Percentiles rank a stretch among this genome's conserved stretches.
phyloP scores from a whole-genome alignment of 2,113 vertebrate genomes.

The Proterorhinus semilunaris region DNA sequence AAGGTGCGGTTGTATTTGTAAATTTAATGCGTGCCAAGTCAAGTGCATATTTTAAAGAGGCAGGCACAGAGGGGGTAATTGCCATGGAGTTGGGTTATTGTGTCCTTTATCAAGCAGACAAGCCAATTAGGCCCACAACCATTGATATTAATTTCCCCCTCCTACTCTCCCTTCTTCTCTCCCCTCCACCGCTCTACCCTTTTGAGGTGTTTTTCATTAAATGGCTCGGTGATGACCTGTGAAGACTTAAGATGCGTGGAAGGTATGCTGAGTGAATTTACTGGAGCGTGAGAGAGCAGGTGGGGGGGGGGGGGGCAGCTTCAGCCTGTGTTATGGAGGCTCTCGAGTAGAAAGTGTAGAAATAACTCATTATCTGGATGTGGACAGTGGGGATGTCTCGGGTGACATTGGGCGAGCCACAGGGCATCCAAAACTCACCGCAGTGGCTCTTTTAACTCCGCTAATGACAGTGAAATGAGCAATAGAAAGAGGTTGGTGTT shows the following conservation, averaged over 20 bases:
- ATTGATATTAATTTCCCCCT: conserved; percentile 65
- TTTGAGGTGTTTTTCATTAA: conserved; percentile 62
- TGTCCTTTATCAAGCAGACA: conserved; percentile 68
- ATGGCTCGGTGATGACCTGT: conserved; percentile 61
- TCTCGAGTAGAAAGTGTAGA: conserved; percentile 59
- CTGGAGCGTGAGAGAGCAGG: conserved; percentile 40
- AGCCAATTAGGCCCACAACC: conserved; percentile 63
- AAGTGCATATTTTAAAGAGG: conserved; percentile 21
- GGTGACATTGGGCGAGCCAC: conserved; percentile 24
- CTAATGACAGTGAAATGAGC: neutral
- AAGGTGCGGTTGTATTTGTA: conserved; percentile 26
- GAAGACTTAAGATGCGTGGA: conserved; percentile 45
- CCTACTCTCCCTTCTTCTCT: conserved; percentile 14
- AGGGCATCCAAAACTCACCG: conserved; percentile 19
- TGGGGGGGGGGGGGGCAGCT: conserved; percentile 25
- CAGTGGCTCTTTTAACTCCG: conserved; percentile 9
- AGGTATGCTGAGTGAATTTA: conserved; percentile 54
- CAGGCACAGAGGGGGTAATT: conserved; percentile 20
- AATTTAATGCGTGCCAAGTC: neutral
- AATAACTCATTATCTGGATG: conserved; percentile 59
- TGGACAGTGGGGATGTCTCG: conserved; percentile 35
- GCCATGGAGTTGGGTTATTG: conserved; percentile 47
- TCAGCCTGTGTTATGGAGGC: conserved; percentile 34
- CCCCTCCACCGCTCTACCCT: conserved; percentile 13
- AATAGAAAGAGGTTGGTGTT: neutral